phyloP scores from a whole-genome alignment of 2,113 vertebrate species.

The Entelurus aequoreus region DNA sequence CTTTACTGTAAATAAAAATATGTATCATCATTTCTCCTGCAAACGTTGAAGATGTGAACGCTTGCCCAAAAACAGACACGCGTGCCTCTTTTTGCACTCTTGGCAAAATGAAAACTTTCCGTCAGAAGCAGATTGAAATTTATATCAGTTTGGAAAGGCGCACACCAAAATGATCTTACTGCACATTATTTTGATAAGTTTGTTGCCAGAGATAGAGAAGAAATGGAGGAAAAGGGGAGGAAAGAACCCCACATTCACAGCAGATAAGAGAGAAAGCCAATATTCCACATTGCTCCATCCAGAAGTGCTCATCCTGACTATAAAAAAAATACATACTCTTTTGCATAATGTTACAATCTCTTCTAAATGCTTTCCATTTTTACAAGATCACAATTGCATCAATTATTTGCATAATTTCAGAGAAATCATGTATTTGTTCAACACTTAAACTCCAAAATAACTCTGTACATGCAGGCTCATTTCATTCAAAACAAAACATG shows the following conservation, averaged over 20 bases:
- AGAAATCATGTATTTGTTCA: constrained; percentile 27
- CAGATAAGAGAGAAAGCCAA: constrained; percentile 72
- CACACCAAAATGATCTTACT: constrained; percentile 73
- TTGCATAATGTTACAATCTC: constrained; percentile 51
- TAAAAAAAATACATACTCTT: constrained; percentile 38
- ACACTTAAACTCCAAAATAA: constrained; percentile 8
- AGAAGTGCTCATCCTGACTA: constrained; percentile 58
- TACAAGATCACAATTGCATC: constrained; percentile 39
- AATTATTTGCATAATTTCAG: constrained; percentile 27
- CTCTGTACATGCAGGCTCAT: background rate
- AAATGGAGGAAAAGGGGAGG: constrained; percentile 69
- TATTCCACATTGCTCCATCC: constrained; percentile 69
- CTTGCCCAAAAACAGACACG: constrained; percentile 6
- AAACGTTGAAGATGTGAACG: constrained; percentile 39
- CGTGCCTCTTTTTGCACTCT: constrained; percentile 62
- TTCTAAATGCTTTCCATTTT: constrained; percentile 41
- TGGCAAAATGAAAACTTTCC: constrained; percentile 76
- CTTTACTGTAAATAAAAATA: constrained; percentile 27
- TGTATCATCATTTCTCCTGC: constrained; percentile 20
- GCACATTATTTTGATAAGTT: constrained; percentile 78
- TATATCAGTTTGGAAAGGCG: constrained; percentile 74
- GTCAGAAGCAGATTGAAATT: constrained; percentile 75
- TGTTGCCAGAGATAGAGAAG: constrained; percentile 73
- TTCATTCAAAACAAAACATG: background rate
- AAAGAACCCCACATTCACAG: constrained; percentile 62